A percentile compares a stretch with the other conserved stretches of the same genome.
These are phyloP conservation scores for Sphyrna mokarran DNA, from an alignment of 2,113 vertebrate genomes.

Conservation along the genomic window DNA sequence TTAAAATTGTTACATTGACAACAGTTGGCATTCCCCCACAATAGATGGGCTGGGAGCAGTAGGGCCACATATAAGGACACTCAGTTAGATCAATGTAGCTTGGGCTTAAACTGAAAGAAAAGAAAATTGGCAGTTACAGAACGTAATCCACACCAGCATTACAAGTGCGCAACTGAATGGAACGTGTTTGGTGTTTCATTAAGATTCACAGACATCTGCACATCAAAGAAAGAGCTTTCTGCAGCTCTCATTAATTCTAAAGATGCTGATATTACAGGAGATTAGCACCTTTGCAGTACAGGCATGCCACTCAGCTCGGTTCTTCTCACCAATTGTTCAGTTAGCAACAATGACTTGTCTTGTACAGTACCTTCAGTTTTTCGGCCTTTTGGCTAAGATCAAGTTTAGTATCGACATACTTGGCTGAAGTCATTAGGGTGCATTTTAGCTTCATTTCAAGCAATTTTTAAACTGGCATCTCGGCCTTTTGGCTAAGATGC, in stretches of 20 bases:
- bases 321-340: background rate
- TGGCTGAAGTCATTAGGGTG: too few species aligned
- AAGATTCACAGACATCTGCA: background rate
- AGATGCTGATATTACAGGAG: background rate
- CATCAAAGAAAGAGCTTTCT: background rate
- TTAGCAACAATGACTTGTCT: background rate
- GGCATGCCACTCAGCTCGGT: background rate
- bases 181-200: too few species aligned
- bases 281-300: background rate
- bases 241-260: background rate
- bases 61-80: slow-evolving; percentile 99
- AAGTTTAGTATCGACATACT: too few species aligned
- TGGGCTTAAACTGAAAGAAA: slow-evolving; percentile 74
- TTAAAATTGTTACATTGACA: slow-evolving; percentile 93
- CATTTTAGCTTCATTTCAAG: too few species aligned
- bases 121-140: slow-evolving; percentile 9
- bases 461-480: too few species aligned
- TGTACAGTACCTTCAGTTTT: background rate
- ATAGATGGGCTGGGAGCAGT: slow-evolving; percentile 98
- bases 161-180: background rate
- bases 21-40: slow-evolving; percentile 97
- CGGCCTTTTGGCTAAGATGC: too few species aligned
- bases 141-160: background rate
- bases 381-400: too few species aligned
- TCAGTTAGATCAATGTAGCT: slow-evolving; percentile 96